phyloP scores from a whole-genome alignment of 2,113 vertebrate genomes.

The Oncorhynchus kisutch region DNA sequence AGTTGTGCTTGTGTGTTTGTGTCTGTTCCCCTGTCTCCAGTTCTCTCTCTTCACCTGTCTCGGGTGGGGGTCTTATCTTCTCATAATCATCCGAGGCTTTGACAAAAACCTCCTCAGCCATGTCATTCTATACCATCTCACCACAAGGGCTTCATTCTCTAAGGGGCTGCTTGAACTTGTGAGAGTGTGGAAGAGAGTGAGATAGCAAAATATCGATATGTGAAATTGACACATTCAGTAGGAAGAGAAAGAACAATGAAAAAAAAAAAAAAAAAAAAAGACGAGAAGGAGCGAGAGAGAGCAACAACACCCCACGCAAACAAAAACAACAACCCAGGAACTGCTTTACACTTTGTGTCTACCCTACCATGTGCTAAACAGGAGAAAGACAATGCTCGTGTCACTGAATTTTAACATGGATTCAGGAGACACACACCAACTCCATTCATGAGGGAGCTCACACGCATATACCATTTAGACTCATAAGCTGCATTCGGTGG shows the following conservation, averaged over 20 bases:
- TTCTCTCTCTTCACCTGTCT: slow-evolving; percentile 17
- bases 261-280: neutral
- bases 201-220: neutral
- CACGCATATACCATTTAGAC: neutral
- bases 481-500: slow-evolving; percentile 1
- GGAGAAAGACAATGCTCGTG: neutral
- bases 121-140: slow-evolving; percentile 45
- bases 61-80: slow-evolving; percentile 25
- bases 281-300: neutral
- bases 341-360: neutral
- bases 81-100: neutral
- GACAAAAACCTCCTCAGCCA: slow-evolving; percentile 43
- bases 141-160: slow-evolving; percentile 17
- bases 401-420: neutral
- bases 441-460: slow-evolving; percentile 34
- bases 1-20: neutral
- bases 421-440: slow-evolving; percentile 29
- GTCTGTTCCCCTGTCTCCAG: neutral
- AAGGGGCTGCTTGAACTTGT: slow-evolving; percentile 23
- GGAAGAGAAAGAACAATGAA: neutral
- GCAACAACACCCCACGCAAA: neutral
- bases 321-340: neutral
- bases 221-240: neutral
- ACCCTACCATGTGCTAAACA: neutral
- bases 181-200: slow-evolving; percentile 7